Evolutionary conservation across 2,888 invertebrate genomes (phyloP).

Genomic region (Gymnocheta viridis): DNA sequence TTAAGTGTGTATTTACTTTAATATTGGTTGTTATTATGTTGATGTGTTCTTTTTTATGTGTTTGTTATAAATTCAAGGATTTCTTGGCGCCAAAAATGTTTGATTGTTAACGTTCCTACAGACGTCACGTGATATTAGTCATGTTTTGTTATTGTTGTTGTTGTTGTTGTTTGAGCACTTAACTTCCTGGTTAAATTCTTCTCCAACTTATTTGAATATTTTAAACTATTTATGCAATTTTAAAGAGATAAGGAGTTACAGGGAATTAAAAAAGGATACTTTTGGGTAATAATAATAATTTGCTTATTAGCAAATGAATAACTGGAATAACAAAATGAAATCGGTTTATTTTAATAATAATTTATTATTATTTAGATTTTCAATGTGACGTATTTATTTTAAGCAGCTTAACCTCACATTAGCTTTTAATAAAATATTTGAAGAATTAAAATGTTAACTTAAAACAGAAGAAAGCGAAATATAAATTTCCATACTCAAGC

Average conservation of each 20-base stretch:
- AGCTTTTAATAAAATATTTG: not conserved
- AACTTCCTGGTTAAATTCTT: not conserved
- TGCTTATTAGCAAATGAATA: not conserved
- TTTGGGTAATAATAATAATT: not conserved
- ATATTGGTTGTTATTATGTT: constrained; percentile 55
- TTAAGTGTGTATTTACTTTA: constrained; percentile 46
- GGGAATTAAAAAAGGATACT: not conserved
- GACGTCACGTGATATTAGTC: constrained; percentile 67
- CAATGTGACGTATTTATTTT: too few relatives aligned
- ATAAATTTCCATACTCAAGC: not conserved
- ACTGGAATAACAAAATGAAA: not conserved
- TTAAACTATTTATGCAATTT: not conserved
- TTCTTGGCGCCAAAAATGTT: constrained; percentile 67
- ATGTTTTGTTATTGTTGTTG: constrained; percentile 19
- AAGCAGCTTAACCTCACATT: not conserved
- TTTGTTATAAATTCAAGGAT: constrained; percentile 57
- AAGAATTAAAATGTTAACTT: not conserved
- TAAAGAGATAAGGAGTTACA: not conserved
- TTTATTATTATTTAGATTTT: too few relatives aligned
- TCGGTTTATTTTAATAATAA: too few relatives aligned
- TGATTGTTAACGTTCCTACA: constrained; percentile 11
- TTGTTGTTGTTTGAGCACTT: not conserved
- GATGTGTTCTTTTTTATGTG: constrained; percentile 51
- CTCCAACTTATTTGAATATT: not conserved
- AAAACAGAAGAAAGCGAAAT: not conserved